Conservation (phyloP, 2,113 vertebrate genomes). For the Etheostoma spectabile region DNA sequence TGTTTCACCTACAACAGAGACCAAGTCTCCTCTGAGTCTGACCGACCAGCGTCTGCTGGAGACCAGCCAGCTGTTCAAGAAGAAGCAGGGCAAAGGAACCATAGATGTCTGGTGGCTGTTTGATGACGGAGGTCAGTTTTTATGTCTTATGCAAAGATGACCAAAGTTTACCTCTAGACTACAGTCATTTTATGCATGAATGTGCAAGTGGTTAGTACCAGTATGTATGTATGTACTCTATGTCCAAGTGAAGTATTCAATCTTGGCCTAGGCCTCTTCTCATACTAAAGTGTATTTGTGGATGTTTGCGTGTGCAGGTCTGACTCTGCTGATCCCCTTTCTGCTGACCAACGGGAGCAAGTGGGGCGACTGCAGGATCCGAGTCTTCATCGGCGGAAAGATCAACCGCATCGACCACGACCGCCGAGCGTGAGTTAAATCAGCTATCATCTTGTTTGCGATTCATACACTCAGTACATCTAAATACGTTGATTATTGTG, state of each 20-base stretch:
- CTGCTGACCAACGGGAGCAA: constrained; percentile 92
- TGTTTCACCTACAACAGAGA: constrained; percentile 75
- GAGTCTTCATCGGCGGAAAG: constrained; percentile 86
- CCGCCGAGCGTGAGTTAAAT: constrained; percentile 91
- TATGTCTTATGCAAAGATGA: no score
- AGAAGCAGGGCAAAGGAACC: constrained; percentile 95
- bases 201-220: no score
- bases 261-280: no score
- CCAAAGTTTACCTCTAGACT: no score
- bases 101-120: constrained; percentile 99
- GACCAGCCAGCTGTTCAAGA: constrained; percentile 93
- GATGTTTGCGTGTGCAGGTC: constrained; percentile 76
- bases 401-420: constrained; percentile 99
- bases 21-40: constrained; percentile 87
- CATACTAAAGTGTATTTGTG: background rate
- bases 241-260: no score
- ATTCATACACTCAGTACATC: background rate
- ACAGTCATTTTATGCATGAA: no score
- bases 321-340: constrained; percentile 96
- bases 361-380: constrained; percentile 85
- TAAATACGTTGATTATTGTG: background rate
- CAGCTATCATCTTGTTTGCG: background rate
- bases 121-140: constrained; percentile 92
- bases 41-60: constrained; percentile 92
- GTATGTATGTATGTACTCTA: no score